These are phyloP conservation scores for Nothobranchius kuhntae DNA, from an alignment of 2,113 vertebrate species.

Conservation along the genomic window DNA sequence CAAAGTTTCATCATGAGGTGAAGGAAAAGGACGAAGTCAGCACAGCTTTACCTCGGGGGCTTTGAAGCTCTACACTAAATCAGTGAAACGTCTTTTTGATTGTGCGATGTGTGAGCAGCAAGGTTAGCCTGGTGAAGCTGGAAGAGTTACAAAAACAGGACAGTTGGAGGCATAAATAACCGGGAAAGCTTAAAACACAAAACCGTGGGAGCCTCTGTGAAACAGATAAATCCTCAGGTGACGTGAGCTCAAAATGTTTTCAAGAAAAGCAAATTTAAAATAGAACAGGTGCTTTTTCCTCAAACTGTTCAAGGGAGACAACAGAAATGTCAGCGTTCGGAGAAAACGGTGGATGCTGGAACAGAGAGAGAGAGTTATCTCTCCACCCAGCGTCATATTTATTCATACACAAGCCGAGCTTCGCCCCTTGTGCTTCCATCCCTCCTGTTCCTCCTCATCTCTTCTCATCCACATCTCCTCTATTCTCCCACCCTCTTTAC, in stretches of 20 bases:
- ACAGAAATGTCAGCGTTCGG: constrained; percentile 33
- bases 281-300: constrained; percentile 16
- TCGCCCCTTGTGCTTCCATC: constrained; percentile 25
- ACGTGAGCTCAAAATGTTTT: constrained; percentile 4
- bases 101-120: too few species aligned
- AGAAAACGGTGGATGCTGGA: constrained; percentile 40
- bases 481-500: constrained; percentile 52
- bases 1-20: too few species aligned
- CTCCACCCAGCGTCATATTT: constrained; percentile 66
- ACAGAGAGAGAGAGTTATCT: constrained; percentile 55
- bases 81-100: too few species aligned
- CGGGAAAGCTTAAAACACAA: constrained; percentile 13
- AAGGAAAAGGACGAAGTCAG: background rate
- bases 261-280: constrained; percentile 15
- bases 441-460: constrained; percentile 26
- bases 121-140: constrained; percentile 1
- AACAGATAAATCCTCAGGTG: constrained; percentile 15
- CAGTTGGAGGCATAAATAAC: constrained; percentile 7
- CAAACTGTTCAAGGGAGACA: constrained; percentile 24
- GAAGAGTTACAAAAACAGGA: constrained; percentile 1
- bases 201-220: background rate
- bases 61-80: too few species aligned
- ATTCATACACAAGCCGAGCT: constrained; percentile 57
- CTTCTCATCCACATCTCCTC: constrained; percentile 32
- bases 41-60: too few species aligned